Evolutionary conservation across 2,113 vertebrate genomes (phyloP).

Genomic region (Myiozetetes cayanensis): DNA sequence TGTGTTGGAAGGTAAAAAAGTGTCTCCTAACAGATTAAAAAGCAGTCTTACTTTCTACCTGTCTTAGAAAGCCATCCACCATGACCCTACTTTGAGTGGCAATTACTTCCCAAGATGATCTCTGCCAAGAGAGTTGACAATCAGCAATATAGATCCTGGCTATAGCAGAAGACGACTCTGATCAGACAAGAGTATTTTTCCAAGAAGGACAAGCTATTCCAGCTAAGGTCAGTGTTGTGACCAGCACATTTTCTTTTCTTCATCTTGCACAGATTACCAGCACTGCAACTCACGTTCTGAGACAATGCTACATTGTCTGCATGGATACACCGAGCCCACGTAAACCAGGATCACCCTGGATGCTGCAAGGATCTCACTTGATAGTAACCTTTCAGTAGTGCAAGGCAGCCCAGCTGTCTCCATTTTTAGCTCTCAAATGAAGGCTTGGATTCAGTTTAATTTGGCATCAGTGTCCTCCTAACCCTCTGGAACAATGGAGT

Average conservation of each 20-base stretch:
- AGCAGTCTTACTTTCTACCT: neutral
- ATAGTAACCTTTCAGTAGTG: neutral
- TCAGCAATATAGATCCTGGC: neutral
- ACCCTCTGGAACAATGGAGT: neutral
- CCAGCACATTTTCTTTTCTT: neutral
- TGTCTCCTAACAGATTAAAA: neutral
- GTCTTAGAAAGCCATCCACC: neutral
- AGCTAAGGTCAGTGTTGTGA: neutral
- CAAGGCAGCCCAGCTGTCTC: neutral
- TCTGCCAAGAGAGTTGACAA: neutral
- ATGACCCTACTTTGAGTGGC: neutral
- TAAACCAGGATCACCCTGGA: neutral
- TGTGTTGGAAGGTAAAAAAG: neutral
- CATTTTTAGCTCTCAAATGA: neutral
- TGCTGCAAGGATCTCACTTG: neutral
- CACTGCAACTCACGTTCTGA: neutral
- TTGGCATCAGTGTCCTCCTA: neutral
- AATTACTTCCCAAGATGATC: neutral
- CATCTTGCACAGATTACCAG: neutral
- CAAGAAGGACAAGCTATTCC: neutral
- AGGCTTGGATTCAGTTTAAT: neutral
- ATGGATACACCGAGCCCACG: neutral
- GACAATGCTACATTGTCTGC: neutral
- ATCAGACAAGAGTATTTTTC: neutral
- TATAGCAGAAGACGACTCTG: neutral